Evolutionary conservation across 2,888 invertebrate genomes (phyloP), one percentile per base, ranked within the genome.

Genomic region (Phasia obesa): DNA sequence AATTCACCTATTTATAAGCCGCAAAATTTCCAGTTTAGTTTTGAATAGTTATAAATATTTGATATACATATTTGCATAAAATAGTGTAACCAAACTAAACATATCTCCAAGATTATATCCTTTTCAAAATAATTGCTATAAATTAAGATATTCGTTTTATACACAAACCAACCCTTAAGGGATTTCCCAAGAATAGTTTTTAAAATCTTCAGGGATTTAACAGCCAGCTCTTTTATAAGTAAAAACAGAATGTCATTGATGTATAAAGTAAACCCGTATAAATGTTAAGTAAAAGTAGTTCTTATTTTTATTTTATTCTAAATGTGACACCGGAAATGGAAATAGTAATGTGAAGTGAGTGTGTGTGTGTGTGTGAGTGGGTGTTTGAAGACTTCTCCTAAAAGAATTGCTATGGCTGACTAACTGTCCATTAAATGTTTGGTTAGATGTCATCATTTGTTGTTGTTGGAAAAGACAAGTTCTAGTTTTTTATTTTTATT

Each of bases 61-160:
- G 75, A 49, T 67, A 23, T n/a, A n/a, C n/a, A n/a, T 25, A 81
- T 81, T 81, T 81, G 65, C 81, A 81, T 81, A 75, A 65, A 59
- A 67, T 53, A 55, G 19, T 49, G 42, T 44, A 9, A 27, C 27
- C 1, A 0, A 9, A 38, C n/a, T 31, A 57, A 31, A 44, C 53
- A 51, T 60, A 27, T 51, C 19, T 42, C 11, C 51, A 23, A 5
- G 23, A n/a, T 2, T 51, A n/a, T 38, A 17, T 4, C 31, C 23
- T 53, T 38, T 65, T 1, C 38, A 25, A 15, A 13, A 55, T 42
- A 55, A 64, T 67, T n/a, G 31, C 47, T 70, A 55, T 57, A 57
- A 57, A 57, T 70, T 57, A 47, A 70, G 57, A 27, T 31, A 47
- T 70, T 4, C 27, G 15, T 5, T 21, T 21, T 51, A 4, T 27